Evolutionary conservation across 2,797 vertebrate species (phyloP), one percentile per base, ranked within the genome.

Genomic region (Anabacerthia variegaticeps): DNA sequence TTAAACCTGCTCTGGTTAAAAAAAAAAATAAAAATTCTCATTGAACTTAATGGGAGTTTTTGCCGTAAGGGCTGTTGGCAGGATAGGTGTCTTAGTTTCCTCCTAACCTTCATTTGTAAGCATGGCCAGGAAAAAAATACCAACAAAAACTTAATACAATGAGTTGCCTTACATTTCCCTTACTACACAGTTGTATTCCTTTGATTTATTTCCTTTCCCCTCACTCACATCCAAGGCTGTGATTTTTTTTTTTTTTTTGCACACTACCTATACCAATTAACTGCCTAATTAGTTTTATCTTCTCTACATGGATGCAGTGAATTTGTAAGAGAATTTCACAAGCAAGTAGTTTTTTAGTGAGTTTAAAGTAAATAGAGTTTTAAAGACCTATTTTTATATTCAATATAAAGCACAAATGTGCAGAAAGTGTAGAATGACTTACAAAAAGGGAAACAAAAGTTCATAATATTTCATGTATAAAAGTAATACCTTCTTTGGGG

Each of bases 261-360:
- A 97, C 98, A 97, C 98, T 98, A 98, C 98, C 98, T 98, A 97
- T 97, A 97, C 97, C 96, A 94, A 95, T 97, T 97, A 98, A 98
- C 98, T 98, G 98, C 98, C 98, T 98, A 89, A 97, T 98, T 97
- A 94, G 87, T 98, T 98, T 96, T 97, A 96, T 97, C 97, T 97
- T 95, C 97, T 97, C 93, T 97, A 97, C 93, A 98, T 98, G 98
- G 98, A 97, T 98, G 98, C 98, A 97, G 98, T 98, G 98, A 97
- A 97, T 98, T 98, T 98, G 96, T 98, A 98, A 98, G 98, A 98
- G 98, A 98, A 98, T 98, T 98, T 98, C 98, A 98, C 98, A 98
- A 98, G 96, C 98, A 97, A 98, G 98, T 98, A 98, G 98, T 98
- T 98, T 98, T 98, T 98, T 98, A 98, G 98, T 97, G 97, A 98